A percentile compares a stretch with the other conserved stretches of the same genome.
phyloP scores from a whole-genome alignment of 2,888 invertebrate species.

The Lithophane ornitopus region DNA sequence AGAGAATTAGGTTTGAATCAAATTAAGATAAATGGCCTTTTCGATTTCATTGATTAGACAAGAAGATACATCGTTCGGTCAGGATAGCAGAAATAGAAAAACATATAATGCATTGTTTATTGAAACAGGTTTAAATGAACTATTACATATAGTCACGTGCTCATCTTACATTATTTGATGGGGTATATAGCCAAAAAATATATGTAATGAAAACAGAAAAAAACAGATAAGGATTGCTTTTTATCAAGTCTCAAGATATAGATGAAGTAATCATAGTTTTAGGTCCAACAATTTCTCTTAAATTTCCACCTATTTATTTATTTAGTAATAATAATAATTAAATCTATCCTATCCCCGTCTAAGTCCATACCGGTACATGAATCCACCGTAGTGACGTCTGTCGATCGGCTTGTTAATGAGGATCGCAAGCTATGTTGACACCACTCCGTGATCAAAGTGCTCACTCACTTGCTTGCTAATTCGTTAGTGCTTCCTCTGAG shows the following conservation, averaged over 20 bases:
- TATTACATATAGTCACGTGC: neutral
- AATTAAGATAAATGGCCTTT: neutral
- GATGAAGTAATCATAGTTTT: neutral
- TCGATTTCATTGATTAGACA: slow-evolving; percentile 12
- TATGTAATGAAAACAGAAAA: no score
- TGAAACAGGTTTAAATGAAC: neutral
- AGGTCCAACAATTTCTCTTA: neutral
- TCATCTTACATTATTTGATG: no score
- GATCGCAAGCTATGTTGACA: slow-evolving; percentile 84
- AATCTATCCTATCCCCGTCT: slow-evolving; percentile 13
- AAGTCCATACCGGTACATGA: slow-evolving; percentile 33
- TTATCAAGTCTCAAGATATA: neutral
- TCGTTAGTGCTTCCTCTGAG: slow-evolving; percentile 68
- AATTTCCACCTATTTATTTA: slow-evolving; percentile 38
- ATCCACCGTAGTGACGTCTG: slow-evolving; percentile 71
- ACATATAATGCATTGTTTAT: neutral
- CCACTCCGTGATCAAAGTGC: slow-evolving; percentile 83
- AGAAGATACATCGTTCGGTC: slow-evolving; percentile 10
- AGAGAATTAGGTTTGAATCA: neutral
- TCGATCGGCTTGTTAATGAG: slow-evolving; percentile 87
- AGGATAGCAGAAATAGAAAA: neutral
- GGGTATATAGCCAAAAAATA: no score
- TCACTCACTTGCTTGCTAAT: slow-evolving; percentile 66
- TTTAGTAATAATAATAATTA: no score
- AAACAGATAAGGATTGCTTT: neutral